phyloP scores from a whole-genome alignment of 2,113 vertebrate genomes.

The Phoxinus phoxinus region DNA sequence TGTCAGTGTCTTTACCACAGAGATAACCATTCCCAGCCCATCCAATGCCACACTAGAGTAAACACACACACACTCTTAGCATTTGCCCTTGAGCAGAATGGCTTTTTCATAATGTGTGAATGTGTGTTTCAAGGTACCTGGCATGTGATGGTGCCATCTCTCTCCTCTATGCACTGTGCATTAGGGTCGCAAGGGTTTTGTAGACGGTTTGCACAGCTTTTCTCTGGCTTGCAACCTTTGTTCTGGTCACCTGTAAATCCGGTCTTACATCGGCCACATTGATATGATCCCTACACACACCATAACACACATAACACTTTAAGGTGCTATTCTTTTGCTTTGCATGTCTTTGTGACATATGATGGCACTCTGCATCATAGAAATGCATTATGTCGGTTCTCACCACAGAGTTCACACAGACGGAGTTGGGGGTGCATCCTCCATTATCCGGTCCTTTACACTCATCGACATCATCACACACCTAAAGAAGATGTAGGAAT shows the following conservation, averaged over 20 bases:
- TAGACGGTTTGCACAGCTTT: conserved; percentile 84
- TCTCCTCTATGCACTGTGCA: conserved; percentile 83
- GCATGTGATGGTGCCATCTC: conserved; percentile 85
- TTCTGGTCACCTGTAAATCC: conserved; percentile 90
- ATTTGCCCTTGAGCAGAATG: background rate
- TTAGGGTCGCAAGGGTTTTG: conserved; percentile 92
- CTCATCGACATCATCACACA: conserved; percentile 89
- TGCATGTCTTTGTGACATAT: background rate
- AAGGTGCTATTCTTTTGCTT: background rate
- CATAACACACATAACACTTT: background rate
- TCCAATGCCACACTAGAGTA: conserved; percentile 89
- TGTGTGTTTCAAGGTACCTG: conserved; percentile 73
- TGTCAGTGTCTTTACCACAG: conserved; percentile 95
- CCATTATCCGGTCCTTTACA: conserved; percentile 85
- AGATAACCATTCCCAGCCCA: conserved; percentile 95
- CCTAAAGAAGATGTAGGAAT: conserved; percentile 61
- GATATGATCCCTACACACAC: conserved; percentile 86
- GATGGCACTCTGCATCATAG: background rate
- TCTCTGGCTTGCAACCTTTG: conserved; percentile 86
- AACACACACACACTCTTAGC: conserved; percentile 28
- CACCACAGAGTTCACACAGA: conserved; percentile 93
- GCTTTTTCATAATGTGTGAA: background rate
- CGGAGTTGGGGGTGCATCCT: conserved; percentile 88
- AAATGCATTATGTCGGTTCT: conserved; percentile 55
- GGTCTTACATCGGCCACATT: conserved; percentile 87